A percentile compares a stretch with the other conserved stretches of the same genome.
These are phyloP conservation scores for Calliphora vomitoria DNA, from an alignment of 2,888 invertebrate genomes.

Conservation along the genomic window DNA sequence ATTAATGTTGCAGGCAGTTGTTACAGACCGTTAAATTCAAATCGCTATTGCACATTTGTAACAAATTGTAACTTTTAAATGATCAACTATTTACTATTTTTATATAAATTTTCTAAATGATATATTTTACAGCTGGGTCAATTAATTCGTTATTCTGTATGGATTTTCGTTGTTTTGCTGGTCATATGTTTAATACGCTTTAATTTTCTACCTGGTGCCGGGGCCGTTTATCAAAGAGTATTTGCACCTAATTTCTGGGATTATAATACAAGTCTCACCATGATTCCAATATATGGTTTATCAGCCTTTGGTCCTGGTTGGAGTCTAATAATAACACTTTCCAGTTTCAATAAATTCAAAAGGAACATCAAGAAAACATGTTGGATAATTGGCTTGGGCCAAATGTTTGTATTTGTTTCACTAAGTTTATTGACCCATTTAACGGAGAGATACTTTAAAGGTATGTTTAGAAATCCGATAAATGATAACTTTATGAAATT, in stretches of 20 bases:
- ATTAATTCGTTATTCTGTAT: constrained; percentile 77
- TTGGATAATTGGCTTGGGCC: constrained; percentile 79
- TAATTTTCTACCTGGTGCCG: constrained; percentile 78
- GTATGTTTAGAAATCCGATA: constrained; percentile 2
- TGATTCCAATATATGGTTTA: constrained; percentile 82
- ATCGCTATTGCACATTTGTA: no score
- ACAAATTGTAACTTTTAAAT: no score
- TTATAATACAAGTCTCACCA: constrained; percentile 28
- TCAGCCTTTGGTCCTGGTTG: constrained; percentile 94
- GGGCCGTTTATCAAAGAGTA: constrained; percentile 71
- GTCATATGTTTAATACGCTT: constrained; percentile 78
- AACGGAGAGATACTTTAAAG: constrained; percentile 87
- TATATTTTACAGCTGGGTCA: constrained; percentile 80
- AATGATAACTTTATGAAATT: background rate
- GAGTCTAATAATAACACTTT: constrained; percentile 92
- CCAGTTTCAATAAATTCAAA: constrained; percentile 91
- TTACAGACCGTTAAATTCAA: no score
- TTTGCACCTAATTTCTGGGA: constrained; percentile 52
- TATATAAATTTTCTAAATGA: no score
- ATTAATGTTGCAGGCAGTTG: no score
- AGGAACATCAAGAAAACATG: constrained; percentile 87
- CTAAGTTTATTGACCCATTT: constrained; percentile 88
- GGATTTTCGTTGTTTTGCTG: constrained; percentile 75
- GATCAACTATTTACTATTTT: no score
- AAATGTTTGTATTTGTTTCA: constrained; percentile 80